These are phyloP conservation scores for Oxyruncus cristatus DNA, from an alignment of 2,113 vertebrate genomes.

Conservation along the genomic window DNA sequence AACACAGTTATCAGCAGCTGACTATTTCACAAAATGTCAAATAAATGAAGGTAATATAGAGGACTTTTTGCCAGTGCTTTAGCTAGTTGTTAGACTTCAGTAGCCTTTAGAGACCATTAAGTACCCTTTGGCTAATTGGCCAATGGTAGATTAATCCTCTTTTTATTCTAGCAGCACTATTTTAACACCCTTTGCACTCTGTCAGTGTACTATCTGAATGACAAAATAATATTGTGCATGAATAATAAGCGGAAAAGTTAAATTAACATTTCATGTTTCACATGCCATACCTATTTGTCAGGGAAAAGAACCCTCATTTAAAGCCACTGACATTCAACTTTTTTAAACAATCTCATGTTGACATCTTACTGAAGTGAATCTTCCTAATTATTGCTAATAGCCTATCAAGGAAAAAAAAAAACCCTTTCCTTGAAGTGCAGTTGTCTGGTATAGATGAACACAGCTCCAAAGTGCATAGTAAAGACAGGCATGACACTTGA, in stretches of 20 bases:
- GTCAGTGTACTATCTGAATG: conserved; percentile 80
- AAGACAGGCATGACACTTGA: conserved; percentile 71
- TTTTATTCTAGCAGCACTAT: conserved; percentile 80
- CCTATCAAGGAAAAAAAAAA: conserved; percentile 67
- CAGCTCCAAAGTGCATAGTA: conserved; percentile 58
- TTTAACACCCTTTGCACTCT: conserved; percentile 80
- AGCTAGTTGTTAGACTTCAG: conserved; percentile 80
- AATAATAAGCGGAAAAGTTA: conserved; percentile 84
- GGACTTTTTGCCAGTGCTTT: conserved; percentile 75
- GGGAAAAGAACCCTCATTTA: conserved; percentile 76
- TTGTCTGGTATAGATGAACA: conserved; percentile 73
- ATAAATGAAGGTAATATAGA: conserved; percentile 79
- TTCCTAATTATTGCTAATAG: conserved; percentile 83
- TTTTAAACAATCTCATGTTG: conserved; percentile 75
- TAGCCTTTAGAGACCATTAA: conserved; percentile 84
- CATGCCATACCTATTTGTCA: conserved; percentile 76
- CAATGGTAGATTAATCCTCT: conserved; percentile 82
- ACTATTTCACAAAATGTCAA: conserved; percentile 73
- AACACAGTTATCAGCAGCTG: conserved; percentile 62
- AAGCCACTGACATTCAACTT: conserved; percentile 79
- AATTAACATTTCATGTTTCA: conserved; percentile 85
- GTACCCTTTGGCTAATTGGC: conserved; percentile 83
- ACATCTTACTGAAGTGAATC: conserved; percentile 76
- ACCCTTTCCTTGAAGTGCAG: conserved; percentile 68
- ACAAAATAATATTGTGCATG: conserved; percentile 85